Evolutionary conservation across 2,113 vertebrate genomes (phyloP).

Genomic region (Melozone crissalis): DNA sequence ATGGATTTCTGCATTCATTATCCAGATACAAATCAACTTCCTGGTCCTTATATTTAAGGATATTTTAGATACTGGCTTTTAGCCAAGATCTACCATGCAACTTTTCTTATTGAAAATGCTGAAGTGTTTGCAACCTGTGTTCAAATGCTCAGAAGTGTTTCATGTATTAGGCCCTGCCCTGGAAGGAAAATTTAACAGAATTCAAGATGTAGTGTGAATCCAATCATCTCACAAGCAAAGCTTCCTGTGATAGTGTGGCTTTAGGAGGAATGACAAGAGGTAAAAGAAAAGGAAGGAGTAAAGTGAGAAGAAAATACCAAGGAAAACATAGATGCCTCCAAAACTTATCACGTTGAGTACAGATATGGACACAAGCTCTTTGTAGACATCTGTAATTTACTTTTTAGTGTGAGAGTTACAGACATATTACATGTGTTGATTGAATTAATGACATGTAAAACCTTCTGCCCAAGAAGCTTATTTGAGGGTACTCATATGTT

Average conservation of each 20-base stretch:
- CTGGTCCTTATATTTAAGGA: slow-evolving; percentile 57
- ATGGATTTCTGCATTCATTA: slow-evolving; percentile 67
- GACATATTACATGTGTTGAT: background rate
- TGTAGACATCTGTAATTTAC: background rate
- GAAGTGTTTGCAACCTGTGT: background rate
- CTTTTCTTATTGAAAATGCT: slow-evolving; percentile 6
- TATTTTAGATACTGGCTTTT: slow-evolving; percentile 53
- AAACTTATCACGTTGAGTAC: background rate
- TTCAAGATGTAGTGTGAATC: background rate
- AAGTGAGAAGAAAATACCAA: background rate
- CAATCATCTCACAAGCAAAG: background rate
- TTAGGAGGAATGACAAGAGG: background rate
- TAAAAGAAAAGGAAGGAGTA: background rate
- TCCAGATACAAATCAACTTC: slow-evolving; percentile 66
- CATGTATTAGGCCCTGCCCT: background rate
- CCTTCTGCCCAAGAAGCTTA: background rate
- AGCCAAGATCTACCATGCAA: slow-evolving; percentile 28
- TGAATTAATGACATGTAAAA: background rate
- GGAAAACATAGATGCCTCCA: background rate
- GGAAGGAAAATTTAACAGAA: background rate
- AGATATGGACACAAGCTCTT: background rate
- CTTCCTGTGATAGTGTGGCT: background rate
- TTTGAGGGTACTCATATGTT: background rate
- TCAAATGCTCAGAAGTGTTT: background rate
- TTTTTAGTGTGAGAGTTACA: background rate